Conservation (phyloP, 2,113 vertebrate species). For the Ophiodon elongatus region DNA sequence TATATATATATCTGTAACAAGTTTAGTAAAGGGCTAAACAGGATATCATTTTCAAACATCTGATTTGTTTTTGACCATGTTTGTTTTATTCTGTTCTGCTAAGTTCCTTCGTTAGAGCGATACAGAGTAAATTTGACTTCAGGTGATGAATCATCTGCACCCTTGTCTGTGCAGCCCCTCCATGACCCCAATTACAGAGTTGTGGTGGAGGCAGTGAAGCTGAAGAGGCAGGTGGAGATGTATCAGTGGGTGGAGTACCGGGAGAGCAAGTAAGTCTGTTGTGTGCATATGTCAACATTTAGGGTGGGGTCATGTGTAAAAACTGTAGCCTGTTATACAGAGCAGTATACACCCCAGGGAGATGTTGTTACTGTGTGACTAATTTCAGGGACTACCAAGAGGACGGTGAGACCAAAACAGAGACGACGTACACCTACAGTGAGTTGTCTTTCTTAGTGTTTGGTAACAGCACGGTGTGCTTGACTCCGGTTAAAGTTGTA, state of each 20-base stretch:
- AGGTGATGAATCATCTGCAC: neutral
- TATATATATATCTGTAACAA: no score
- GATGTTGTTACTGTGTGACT: neutral
- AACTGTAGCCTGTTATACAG: neutral
- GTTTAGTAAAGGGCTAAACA: neutral
- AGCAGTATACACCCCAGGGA: neutral
- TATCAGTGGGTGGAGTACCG: constrained; percentile 97
- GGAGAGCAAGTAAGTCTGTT: constrained; percentile 89
- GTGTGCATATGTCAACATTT: neutral
- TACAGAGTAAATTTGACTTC: neutral
- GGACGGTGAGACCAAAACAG: constrained; percentile 91
- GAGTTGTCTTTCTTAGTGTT: constrained; percentile 73
- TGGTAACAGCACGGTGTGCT: neutral
- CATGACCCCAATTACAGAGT: constrained; percentile 96
- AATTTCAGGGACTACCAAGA: constrained; percentile 90
- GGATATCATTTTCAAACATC: no score
- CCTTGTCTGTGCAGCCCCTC: constrained; percentile 85
- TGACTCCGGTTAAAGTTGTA: neutral
- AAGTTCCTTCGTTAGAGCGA: neutral
- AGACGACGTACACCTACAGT: constrained; percentile 95
- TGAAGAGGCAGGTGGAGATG: constrained; percentile 96
- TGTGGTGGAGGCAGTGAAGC: constrained; percentile 91
- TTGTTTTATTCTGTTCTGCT: neutral
- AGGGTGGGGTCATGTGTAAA: constrained; percentile 3
- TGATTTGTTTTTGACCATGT: neutral